phyloP scores from a whole-genome alignment of 2,888 invertebrate species.

The Morpho helenor region DNA sequence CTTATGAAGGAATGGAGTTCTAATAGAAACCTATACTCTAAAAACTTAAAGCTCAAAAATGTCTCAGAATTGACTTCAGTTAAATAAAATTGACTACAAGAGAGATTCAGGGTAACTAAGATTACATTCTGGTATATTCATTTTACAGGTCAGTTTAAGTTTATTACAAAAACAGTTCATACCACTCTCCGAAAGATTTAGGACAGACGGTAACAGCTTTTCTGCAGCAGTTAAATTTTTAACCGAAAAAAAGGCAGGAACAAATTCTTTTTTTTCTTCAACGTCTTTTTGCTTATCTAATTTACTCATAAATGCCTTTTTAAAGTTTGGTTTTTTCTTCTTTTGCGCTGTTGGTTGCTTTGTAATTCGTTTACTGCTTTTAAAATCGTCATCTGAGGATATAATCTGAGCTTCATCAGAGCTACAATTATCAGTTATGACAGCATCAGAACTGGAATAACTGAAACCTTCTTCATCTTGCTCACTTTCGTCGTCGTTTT shows the following conservation, averaged over 20 bases:
- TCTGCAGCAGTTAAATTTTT: conserved; percentile 69
- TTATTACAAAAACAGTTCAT: conserved; percentile 27
- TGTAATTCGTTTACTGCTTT: conserved; percentile 31
- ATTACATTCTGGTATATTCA: too few species aligned
- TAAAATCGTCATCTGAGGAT: conserved; percentile 57
- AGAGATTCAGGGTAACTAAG: too few species aligned
- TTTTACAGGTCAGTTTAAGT: not conserved
- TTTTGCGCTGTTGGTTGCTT: conserved; percentile 26
- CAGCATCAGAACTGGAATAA: conserved; percentile 73
- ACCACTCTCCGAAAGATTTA: conserved; percentile 76
- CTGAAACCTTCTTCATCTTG: conserved; percentile 56
- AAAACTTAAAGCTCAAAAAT: too few species aligned
- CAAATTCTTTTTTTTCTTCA: conserved; percentile 37
- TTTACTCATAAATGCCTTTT: conserved; percentile 50
- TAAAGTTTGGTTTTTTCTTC: conserved; percentile 39
- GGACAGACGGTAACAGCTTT: conserved; percentile 62
- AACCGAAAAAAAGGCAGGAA: conserved; percentile 43
- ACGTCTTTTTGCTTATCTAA: conserved; percentile 44
- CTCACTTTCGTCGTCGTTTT: conserved; percentile 62
- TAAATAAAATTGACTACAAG: too few species aligned
- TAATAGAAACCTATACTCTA: too few species aligned
- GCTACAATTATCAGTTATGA: conserved; percentile 56
- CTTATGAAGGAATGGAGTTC: too few species aligned
- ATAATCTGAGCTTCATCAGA: conserved; percentile 44
- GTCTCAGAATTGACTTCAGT: too few species aligned